phyloP scores from a whole-genome alignment of 2,888 invertebrate genomes.

The Scaptomyza flava region DNA sequence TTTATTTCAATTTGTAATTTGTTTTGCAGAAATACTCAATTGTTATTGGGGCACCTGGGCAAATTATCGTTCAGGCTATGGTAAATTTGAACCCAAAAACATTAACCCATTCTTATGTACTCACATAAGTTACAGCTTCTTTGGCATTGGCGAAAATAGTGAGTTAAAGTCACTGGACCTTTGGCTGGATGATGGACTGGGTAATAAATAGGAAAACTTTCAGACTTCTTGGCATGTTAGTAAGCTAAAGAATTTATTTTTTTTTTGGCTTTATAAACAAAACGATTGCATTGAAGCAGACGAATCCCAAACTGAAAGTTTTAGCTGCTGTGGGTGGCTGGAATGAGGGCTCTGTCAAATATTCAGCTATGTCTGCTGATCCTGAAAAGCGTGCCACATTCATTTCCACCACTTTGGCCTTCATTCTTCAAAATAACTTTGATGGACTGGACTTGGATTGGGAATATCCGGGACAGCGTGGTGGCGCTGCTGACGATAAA shows the following conservation, averaged over 20 bases:
- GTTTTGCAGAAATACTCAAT: constrained; percentile 62
- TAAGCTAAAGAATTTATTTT: background rate
- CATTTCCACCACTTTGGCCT: constrained; percentile 89
- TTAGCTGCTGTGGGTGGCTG: constrained; percentile 95
- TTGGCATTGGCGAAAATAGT: constrained; percentile 65
- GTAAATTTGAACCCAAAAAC: constrained; percentile 62
- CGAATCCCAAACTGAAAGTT: constrained; percentile 86
- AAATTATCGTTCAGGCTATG: constrained; percentile 68
- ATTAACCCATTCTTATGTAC: constrained; percentile 74
- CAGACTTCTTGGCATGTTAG: background rate
- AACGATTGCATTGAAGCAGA: constrained; percentile 62
- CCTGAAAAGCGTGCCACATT: constrained; percentile 89
- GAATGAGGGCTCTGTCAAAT: constrained; percentile 96
- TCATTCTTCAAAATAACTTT: constrained; percentile 91
- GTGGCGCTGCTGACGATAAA: constrained; percentile 87
- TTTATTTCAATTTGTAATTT: background rate
- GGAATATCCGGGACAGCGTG: constrained; percentile 92
- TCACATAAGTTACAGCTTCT: constrained; percentile 75
- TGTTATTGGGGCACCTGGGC: constrained; percentile 80
- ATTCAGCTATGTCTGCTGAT: constrained; percentile 92
- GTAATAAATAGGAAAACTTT: constrained; percentile 37
- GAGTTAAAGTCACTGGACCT: constrained; percentile 62
- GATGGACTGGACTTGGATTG: constrained; percentile 96
- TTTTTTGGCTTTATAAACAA: constrained; percentile 56
- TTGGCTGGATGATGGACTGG: constrained; percentile 68